Base-by-base conservation (phyloP, 35 echinoderm and acorn worm genomes). In the Acanthaster planci region DNA sequence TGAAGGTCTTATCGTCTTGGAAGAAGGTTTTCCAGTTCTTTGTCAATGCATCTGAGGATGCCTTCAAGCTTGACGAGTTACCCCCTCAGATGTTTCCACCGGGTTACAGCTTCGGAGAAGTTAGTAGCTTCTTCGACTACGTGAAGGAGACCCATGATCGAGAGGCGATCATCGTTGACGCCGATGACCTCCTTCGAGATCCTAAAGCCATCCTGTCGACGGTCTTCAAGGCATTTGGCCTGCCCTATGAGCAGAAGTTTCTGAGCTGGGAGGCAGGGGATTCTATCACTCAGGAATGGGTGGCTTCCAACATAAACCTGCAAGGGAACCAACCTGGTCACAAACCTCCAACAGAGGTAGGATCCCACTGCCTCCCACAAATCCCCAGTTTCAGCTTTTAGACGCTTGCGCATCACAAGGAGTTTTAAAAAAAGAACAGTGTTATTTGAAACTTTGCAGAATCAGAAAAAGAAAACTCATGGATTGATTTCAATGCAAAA, bases 151-250 rank as follows among this genome's bases (percentile, higher is more conserved):
- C 80, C 5, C 58, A 85, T 16, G 88, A 84, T 29, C 77, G 86
- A 38, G 76, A 87, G 0, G 60, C 80, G 0, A 68, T 89, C 58
- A 78, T 94, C n/a, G 90, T 94, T 8, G 92, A 94, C 42, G 77
- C 87, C 0, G 87, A 90, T 58, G 92, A 94, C 37, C 78, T 94
- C 0, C 51, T 86, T 1, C 10, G 16, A 2, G 27, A 94, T 32
- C 92, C 92, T 21, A 84, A 90, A 34, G 77, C 75, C 34, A 68
- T 90, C 42, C 57, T 94, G 14, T 55, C 76, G 27, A 52, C 68
- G 51, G 86, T 90, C 68, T 94, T 88, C 40, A 82, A 76, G 22
- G 39, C 79, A 18, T 77, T 79, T 1, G 82, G 83, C 1, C 76
- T 94, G 38, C 87, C 87, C 2, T 94, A 80, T 60, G 44, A 72